Evolutionary conservation across 2,113 vertebrate genomes (phyloP).

Genomic region (Rhea americana): DNA sequence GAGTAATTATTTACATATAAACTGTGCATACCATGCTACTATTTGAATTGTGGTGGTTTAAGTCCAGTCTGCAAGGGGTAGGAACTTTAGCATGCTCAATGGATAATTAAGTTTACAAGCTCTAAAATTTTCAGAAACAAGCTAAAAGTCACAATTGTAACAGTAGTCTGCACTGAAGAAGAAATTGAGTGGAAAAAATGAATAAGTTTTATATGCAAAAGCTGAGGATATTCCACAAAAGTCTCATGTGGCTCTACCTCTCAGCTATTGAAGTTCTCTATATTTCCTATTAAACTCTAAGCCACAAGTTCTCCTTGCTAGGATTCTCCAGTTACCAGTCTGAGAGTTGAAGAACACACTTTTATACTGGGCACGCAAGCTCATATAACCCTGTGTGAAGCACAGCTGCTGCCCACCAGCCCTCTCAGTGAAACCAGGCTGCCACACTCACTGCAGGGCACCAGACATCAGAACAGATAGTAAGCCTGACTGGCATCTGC

Average conservation of each 20-base stretch:
- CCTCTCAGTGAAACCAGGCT: neutral
- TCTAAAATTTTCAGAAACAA: neutral
- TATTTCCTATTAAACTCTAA: neutral
- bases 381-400: neutral
- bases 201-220: neutral
- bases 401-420: neutral
- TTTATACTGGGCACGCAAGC: fast-evolving
- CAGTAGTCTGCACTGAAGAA: neutral
- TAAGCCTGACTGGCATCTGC: neutral
- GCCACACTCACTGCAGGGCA: neutral
- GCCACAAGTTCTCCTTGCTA: fast-evolving
- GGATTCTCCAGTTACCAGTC: neutral
- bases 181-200: fast-evolving
- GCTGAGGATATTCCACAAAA: neutral
- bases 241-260: neutral
- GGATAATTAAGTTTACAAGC: neutral
- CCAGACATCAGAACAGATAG: neutral
- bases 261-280: neutral
- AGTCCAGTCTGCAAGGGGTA: neutral
- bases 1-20: neutral
- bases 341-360: neutral
- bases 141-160: neutral
- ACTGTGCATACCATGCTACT: neutral
- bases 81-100: neutral
- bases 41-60: neutral